phyloP scores from a whole-genome alignment of 2,113 vertebrate genomes.

The Centrocercus urophasianus region DNA sequence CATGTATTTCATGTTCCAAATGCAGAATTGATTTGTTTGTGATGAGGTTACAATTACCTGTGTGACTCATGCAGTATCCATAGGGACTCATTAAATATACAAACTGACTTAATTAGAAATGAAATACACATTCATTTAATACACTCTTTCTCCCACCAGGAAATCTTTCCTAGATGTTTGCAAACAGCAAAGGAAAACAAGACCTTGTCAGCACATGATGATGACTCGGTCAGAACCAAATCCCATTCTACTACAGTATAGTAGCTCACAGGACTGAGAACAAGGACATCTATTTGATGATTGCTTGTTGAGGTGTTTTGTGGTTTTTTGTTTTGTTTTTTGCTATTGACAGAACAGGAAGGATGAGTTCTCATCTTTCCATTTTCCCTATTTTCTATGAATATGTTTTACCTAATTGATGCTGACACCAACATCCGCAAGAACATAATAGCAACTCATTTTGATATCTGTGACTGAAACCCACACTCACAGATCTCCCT shows the following conservation, averaged over 20 bases:
- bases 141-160: conserved; percentile 63
- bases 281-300: conserved; percentile 17
- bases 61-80: conserved; percentile 70
- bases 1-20: conserved; percentile 19
- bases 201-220: conserved; percentile 61
- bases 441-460: fast-evolving
- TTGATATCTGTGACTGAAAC: fast-evolving
- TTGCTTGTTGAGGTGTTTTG: neutral
- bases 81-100: conserved; percentile 67
- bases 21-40: conserved; percentile 47
- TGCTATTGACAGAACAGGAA: neutral
- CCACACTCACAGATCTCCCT: neutral
- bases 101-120: conserved; percentile 73
- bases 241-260: neutral
- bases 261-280: conserved; percentile 34
- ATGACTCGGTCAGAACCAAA: neutral
- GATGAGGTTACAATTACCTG: conserved; percentile 65
- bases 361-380: neutral
- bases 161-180: conserved; percentile 60
- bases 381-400: neutral
- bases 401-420: neutral
- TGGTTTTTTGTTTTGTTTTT: neutral
- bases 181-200: conserved; percentile 60
- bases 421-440: fast-evolving
- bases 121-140: conserved; percentile 77